phyloP scores from a whole-genome alignment of 2,797 vertebrate genomes.

The Avahi laniger region DNA sequence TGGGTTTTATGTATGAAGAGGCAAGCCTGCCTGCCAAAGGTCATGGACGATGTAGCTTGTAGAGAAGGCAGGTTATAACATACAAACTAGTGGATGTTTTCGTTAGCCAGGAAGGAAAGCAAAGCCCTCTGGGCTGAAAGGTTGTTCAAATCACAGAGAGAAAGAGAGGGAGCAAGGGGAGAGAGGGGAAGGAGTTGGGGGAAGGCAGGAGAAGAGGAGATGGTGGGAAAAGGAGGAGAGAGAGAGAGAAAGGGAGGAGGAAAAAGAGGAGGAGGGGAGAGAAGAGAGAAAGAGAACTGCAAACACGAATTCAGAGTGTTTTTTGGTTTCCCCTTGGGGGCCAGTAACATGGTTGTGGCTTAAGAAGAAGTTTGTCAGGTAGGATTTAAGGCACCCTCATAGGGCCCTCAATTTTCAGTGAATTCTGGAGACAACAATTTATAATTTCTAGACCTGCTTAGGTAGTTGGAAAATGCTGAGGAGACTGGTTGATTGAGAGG shows the following conservation, averaged over 20 bases:
- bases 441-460: neutral
- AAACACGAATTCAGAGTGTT: neutral
- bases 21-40: neutral
- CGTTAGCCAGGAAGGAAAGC: neutral
- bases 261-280: too few species aligned
- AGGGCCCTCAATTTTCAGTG: neutral
- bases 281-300: too few species aligned
- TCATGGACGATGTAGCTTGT: neutral
- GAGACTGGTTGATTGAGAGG: neutral
- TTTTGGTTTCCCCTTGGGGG: neutral
- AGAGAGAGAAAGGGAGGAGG: accelerated
- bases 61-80: neutral
- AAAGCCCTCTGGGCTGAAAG: neutral
- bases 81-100: neutral
- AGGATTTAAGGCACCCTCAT: neutral
- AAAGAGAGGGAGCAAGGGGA: neutral
- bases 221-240: too few species aligned
- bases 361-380: neutral
- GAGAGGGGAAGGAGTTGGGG: neutral
- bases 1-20: neutral
- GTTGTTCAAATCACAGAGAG: neutral
- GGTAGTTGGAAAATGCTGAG: neutral
- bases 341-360: neutral
- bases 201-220: neutral
- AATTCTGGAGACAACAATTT: neutral